These are phyloP conservation scores for Gryllus bimaculatus DNA, from an alignment of 1,140 invertebrate species.

Conservation along the genomic window DNA sequence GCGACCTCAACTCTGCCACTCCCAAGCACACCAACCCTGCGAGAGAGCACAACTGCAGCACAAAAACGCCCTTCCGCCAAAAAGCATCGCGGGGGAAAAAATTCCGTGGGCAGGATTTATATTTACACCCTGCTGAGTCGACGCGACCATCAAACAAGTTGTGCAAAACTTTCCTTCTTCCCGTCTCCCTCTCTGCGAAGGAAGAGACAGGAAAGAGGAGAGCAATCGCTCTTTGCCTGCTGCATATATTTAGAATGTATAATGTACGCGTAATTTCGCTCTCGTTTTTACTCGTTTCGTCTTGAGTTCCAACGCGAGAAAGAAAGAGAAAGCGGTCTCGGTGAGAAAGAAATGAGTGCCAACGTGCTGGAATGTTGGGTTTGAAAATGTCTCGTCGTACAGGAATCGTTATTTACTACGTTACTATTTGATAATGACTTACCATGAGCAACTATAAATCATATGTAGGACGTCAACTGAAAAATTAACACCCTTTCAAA, in stretches of 20 bases:
- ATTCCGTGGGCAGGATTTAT: not conserved
- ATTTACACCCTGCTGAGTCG: slow-evolving; percentile 3
- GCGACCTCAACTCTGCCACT: no score
- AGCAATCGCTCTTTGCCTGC: not conserved
- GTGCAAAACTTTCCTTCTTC: not conserved
- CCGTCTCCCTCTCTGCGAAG: not conserved
- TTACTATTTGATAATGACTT: no score
- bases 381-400: no score
- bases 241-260: not conserved
- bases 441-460: no score
- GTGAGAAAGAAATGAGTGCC: no score
- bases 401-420: no score
- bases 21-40: no score
- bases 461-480: no score
- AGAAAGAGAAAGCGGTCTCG: no score
- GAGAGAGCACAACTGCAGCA: not conserved
- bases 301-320: not conserved
- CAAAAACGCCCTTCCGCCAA: not conserved
- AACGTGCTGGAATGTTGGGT: no score
- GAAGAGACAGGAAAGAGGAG: not conserved
- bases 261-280: not conserved
- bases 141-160: not conserved
- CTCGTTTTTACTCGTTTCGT: not conserved
- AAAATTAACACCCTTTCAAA: no score
- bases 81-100: not conserved